Base-by-base conservation (phyloP, 2,113 vertebrate species). In the Cricetomys ansorgei region DNA sequence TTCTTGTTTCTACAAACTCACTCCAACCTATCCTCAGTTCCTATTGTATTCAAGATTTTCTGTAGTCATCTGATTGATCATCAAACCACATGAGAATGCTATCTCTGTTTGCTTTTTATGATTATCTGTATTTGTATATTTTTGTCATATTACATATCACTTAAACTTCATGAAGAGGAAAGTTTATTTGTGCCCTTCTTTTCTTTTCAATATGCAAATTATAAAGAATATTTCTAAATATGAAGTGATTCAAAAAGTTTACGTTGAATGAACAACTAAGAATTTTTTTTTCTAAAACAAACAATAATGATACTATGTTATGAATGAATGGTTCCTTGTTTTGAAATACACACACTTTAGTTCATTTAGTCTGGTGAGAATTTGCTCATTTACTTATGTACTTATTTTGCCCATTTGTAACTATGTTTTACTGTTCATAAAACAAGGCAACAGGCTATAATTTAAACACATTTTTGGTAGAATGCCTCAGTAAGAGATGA, bases 401-500 rank as follows among this genome's bases (percentile, higher is more conserved):
- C 50, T 91, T 40, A 3, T 76, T 80, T 37, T 81, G 12, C 15
- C 27, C 8, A n/a, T 88, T 94, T 88, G 67, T 19, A 43, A 90
- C 27, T 73, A 4, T 48, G 45, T 86, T 55, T 85, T n/a, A 8
- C 1, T 45, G 72, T 87, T 89, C 87, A 69, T 45, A n/a, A 48
- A 40, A 34, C 72, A 57, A 69, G 67, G 5, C 53, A 89, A 57
- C 19, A 29, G 7, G 72, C 55, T 89, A 65, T 84, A 89, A 92
- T 70, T 95, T 83, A 79, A 10, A 81, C 76, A 0, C 2, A 64
- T 7, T 69, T 86, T 94, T 80, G n/a, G 10, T 80, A 34, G 3
- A 72, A 95, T 80, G 3, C 19, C 73, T 93, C 27, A 75, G 27
- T 72, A 94, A 55, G 3, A 77, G 64, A 93, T 83, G 43, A 95